phyloP scores from a whole-genome alignment of 2,113 vertebrate genomes.

The Psephotus haematonotus region DNA sequence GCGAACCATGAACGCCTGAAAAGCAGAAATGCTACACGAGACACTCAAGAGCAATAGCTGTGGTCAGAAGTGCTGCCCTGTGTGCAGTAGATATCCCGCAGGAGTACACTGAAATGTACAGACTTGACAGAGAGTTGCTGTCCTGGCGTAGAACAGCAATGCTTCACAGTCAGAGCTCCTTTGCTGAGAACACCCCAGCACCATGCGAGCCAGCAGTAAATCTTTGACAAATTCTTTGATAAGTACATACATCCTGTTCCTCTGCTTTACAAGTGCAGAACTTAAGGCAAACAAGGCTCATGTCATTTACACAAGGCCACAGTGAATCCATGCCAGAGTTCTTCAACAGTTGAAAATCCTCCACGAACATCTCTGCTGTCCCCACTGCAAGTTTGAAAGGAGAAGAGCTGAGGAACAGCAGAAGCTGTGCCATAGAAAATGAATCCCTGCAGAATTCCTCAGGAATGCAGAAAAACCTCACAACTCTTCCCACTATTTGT shows the following conservation, averaged over 20 bases:
- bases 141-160: not conserved
- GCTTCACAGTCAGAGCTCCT: not conserved
- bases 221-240: not conserved
- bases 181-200: not conserved
- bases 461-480: conserved; percentile 46
- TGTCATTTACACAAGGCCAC: not conserved
- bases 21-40: accelerated
- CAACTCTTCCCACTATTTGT: conserved; percentile 15
- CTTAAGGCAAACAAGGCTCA: not conserved
- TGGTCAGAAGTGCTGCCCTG: not conserved
- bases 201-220: not conserved
- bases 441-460: conserved; percentile 26
- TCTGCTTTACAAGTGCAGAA: not conserved
- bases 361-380: not conserved
- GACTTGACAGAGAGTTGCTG: not conserved
- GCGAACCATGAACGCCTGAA: not conserved
- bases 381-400: not conserved
- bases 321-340: not conserved
- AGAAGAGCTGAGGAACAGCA: not conserved
- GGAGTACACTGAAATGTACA: not conserved
- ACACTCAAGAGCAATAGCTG: not conserved
- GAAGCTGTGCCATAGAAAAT: not conserved
- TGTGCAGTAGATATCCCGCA: not conserved
- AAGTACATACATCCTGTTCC: conserved; percentile 6
- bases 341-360: not conserved